Evolutionary conservation across 1,140 invertebrate genomes (phyloP).

Genomic region (Zaprionus gabonicus): DNA sequence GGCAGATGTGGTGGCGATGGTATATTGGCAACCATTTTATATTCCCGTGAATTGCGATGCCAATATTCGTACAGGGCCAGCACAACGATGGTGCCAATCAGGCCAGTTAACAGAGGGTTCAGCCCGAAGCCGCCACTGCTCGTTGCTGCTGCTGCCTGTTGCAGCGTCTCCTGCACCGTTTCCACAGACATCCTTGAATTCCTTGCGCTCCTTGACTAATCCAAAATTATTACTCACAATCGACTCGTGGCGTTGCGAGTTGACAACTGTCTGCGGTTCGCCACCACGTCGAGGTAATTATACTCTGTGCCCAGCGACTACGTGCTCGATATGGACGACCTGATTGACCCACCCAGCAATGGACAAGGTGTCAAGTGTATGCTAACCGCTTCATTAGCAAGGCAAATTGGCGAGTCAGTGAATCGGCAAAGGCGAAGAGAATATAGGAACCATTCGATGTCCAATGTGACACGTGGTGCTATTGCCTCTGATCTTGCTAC

Average conservation of each 20-base stretch:
- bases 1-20: conserved; percentile 86
- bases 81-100: conserved; percentile 64
- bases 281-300: conserved; percentile 32
- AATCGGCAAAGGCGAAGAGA: not conserved
- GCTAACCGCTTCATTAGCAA: conserved; percentile 53
- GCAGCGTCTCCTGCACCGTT: conserved; percentile 70
- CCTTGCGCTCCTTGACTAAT: not conserved
- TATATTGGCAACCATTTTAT: conserved; percentile 85
- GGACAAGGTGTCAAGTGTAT: conserved; percentile 61
- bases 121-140: conserved; percentile 38
- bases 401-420: conserved; percentile 39
- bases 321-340: not conserved
- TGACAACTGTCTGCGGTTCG: conserved; percentile 60
- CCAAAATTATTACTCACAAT: conserved; percentile 12
- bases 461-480: conserved; percentile 1
- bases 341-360: not conserved
- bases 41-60: conserved; percentile 71
- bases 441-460: not conserved
- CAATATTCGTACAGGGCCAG: conserved; percentile 74
- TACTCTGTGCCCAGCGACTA: conserved; percentile 31
- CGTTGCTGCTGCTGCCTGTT: conserved; percentile 44
- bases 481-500: not conserved
- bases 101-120: conserved; percentile 64
- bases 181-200: conserved; percentile 66
- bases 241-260: conserved; percentile 37